Evolutionary conservation across 2,888 invertebrate species (phyloP).

Genomic region (Griposia aprilina): DNA sequence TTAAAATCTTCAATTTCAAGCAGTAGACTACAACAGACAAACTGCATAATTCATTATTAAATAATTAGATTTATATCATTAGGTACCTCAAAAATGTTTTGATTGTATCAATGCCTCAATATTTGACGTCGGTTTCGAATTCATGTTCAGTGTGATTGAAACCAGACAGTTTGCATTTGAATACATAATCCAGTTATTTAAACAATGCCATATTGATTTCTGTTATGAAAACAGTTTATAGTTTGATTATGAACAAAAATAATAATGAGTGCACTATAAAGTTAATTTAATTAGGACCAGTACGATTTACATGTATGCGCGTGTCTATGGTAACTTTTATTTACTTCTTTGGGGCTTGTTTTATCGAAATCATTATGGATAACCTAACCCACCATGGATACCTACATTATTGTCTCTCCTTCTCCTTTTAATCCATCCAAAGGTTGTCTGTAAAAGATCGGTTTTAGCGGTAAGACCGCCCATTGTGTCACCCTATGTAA

Average conservation of each 20-base stretch:
- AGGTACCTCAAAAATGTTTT: background rate
- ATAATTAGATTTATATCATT: background rate
- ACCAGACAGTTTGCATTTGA: conserved; percentile 32
- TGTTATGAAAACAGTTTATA: conserved; percentile 4
- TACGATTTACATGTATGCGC: background rate
- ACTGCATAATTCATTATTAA: background rate
- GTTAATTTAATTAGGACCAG: background rate
- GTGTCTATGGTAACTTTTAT: background rate
- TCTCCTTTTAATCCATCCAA: too few species aligned
- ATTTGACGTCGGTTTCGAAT: conserved; percentile 18
- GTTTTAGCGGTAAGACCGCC: too few species aligned
- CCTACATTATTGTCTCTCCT: too few species aligned
- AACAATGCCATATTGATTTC: conserved; percentile 25
- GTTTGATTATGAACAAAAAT: conserved; percentile 11
- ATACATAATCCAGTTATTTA: conserved; percentile 16
- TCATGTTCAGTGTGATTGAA: conserved; percentile 14
- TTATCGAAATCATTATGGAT: background rate
- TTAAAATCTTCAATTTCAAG: background rate
- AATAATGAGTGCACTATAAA: background rate
- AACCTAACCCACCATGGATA: too few species aligned
- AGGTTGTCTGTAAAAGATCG: too few species aligned
- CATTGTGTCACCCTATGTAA: too few species aligned
- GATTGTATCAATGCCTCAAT: background rate
- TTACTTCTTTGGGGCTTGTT: background rate
- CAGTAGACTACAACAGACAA: background rate